Conservation (phyloP, 2,888 invertebrate species). For the Eupithecia tripunctaria region DNA sequence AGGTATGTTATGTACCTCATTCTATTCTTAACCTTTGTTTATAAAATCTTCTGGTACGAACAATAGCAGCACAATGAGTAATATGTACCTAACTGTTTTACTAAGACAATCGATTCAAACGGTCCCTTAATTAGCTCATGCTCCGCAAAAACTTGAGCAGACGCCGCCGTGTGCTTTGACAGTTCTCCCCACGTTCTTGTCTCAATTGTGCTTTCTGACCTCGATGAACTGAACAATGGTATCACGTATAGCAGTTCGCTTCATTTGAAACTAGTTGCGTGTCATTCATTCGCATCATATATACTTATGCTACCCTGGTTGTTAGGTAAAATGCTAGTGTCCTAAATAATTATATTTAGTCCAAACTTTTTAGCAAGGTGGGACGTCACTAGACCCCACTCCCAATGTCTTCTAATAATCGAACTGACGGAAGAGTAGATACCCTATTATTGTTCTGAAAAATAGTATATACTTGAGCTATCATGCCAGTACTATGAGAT, state of each 20-base stretch:
- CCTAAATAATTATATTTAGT: no score
- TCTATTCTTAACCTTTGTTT: not conserved
- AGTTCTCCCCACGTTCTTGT: conserved; percentile 70
- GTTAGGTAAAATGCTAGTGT: no score
- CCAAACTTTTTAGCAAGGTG: no score
- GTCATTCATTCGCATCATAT: not conserved
- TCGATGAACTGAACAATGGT: conserved; percentile 48
- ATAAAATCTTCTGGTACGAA: not conserved
- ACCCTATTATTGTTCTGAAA: no score
- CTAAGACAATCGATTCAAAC: conserved; percentile 50
- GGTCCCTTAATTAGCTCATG: conserved; percentile 43
- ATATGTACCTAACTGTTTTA: conserved; percentile 48
- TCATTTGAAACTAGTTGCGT: not conserved
- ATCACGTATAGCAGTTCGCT: not conserved
- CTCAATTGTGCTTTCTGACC: conserved; percentile 58
- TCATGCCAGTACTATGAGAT: no score
- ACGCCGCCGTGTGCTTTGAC: conserved; percentile 53
- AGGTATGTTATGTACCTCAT: not conserved
- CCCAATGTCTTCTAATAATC: no score
- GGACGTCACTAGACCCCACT: no score
- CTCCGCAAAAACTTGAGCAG: conserved; percentile 54
- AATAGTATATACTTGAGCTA: no score
- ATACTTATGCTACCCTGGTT: not conserved
- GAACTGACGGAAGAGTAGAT: no score
- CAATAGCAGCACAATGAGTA: conserved; percentile 28